Conservation (phyloP, 2,797 vertebrate genomes). For the Cheirogaleus major region DNA sequence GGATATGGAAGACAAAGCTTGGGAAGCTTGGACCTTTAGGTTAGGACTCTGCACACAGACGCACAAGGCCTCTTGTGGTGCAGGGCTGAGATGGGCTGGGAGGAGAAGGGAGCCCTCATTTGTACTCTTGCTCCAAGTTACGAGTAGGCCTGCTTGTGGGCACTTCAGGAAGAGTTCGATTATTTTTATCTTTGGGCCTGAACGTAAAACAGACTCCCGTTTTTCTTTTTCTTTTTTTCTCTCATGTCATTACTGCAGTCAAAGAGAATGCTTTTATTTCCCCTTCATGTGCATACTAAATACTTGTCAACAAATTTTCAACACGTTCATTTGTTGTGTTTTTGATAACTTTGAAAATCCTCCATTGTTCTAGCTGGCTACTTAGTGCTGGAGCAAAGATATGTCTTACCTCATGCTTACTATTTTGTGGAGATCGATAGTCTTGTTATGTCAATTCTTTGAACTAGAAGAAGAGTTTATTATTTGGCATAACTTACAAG, state of each 20-base stretch:
- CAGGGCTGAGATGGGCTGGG: neutral
- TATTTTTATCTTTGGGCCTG: neutral
- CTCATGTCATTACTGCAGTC: neutral
- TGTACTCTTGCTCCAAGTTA: neutral
- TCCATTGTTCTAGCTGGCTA: neutral
- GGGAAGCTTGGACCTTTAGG: neutral
- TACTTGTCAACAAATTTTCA: neutral
- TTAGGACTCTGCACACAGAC: neutral
- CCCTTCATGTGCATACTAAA: neutral
- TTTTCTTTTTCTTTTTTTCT: neutral
- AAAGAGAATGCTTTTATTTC: neutral
- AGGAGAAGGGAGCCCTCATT: neutral
- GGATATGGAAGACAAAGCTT: neutral
- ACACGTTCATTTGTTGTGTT: neutral
- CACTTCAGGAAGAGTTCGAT: neutral
- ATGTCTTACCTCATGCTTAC: neutral
- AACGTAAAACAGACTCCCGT: neutral
- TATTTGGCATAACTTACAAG: neutral
- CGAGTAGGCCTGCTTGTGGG: neutral
- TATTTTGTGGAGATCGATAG: neutral
- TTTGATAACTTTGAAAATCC: conserved; percentile 27
- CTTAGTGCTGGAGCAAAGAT: neutral
- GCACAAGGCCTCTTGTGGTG: neutral
- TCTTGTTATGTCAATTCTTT: neutral
- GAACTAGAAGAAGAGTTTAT: neutral